phyloP scores from a whole-genome alignment of 2,888 invertebrate genomes.

The Epinotia demarniana region DNA sequence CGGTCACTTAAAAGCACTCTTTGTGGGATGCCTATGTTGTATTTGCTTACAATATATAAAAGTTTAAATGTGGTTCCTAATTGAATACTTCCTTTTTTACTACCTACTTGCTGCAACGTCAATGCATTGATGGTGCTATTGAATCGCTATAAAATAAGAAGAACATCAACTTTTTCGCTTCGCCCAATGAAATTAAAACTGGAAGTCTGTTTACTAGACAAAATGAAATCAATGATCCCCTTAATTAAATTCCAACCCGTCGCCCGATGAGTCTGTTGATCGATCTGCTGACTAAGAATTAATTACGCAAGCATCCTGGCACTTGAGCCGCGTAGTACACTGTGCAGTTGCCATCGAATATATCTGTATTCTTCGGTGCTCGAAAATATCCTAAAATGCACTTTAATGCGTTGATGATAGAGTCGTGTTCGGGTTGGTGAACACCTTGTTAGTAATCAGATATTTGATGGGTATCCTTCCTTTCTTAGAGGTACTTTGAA shows the following conservation, averaged over 20 bases:
- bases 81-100: too few relatives aligned
- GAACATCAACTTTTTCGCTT: neutral
- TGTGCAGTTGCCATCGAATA: neutral
- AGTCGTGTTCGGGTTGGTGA: neutral
- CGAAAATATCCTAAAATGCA: neutral
- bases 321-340: slow-evolving; percentile 5
- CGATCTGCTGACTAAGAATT: slow-evolving; percentile 38
- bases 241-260: slow-evolving; percentile 65
- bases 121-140: neutral
- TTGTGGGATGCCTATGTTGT: too few relatives aligned
- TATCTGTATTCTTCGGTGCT: neutral
- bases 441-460: too few relatives aligned
- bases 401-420: neutral
- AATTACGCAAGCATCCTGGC: slow-evolving; percentile 37
- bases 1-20: too few relatives aligned
- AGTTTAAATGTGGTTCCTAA: too few relatives aligned
- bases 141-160: neutral
- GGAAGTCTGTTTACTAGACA: slow-evolving; percentile 60
- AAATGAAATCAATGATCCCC: slow-evolving; percentile 65
- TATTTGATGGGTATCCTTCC: too few relatives aligned
- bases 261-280: slow-evolving; percentile 45
- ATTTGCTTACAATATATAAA: too few relatives aligned
- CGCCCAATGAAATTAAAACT: slow-evolving; percentile 56
- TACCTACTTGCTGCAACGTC: too few relatives aligned
- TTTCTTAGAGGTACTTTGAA: too few relatives aligned